Evolutionary conservation across 2,113 vertebrate species (phyloP).

Genomic region (Anarrhichthys ocellatus): DNA sequence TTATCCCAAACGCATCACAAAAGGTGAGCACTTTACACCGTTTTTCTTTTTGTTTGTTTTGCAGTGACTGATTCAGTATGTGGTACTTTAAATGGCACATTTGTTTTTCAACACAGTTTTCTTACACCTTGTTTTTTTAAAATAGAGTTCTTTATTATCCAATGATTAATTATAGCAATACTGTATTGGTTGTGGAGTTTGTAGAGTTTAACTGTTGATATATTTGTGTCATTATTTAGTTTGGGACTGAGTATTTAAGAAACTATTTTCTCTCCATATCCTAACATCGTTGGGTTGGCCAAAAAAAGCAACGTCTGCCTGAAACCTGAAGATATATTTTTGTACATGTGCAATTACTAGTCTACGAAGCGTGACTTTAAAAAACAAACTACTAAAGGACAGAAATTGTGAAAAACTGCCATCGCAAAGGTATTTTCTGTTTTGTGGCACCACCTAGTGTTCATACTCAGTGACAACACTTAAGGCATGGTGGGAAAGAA

Average conservation of each 20-base stretch:
- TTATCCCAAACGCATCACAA: not conserved
- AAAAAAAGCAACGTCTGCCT: not conserved
- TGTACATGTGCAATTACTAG: not conserved
- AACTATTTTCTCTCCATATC: not conserved
- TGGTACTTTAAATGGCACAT: constrained; percentile 6
- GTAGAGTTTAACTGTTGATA: not conserved
- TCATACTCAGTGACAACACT: not conserved
- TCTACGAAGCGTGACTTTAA: not conserved
- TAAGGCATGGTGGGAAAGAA: not conserved
- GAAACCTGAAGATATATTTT: not conserved
- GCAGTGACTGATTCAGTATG: not conserved
- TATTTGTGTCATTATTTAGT: not conserved
- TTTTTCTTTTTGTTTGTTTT: not conserved
- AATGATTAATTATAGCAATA: not conserved
- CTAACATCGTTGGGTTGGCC: not conserved
- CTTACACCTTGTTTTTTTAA: not conserved
- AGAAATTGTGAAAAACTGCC: not conserved
- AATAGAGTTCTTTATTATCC: not conserved
- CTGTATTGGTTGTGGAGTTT: constrained; percentile 12
- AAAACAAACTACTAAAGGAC: not conserved
- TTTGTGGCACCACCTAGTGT: constrained; percentile 44
- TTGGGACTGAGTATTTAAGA: not conserved
- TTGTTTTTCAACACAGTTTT: not conserved
- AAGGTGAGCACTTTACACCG: constrained; percentile 22
- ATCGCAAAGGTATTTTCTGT: not conserved